A percentile compares a stretch with the other conserved stretches of the same genome.
phyloP scores from a whole-genome alignment of 2,888 invertebrate species.

The Campopleginae sp. region DNA sequence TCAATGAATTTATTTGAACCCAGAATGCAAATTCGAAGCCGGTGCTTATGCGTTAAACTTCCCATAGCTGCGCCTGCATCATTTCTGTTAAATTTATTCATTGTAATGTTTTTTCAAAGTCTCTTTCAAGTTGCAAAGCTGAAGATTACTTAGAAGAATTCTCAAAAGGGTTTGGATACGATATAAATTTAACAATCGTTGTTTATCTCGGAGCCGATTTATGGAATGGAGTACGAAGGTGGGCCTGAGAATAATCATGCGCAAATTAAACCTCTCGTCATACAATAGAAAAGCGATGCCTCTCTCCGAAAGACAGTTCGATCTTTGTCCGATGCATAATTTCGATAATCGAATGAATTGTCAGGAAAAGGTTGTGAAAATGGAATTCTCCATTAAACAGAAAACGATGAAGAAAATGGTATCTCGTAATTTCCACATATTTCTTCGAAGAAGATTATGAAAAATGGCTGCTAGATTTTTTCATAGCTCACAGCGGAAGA shows the following conservation, averaged over 20 bases:
- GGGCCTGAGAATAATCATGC: background rate
- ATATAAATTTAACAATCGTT: background rate
- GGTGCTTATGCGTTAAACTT: too few species aligned
- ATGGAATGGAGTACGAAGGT: background rate
- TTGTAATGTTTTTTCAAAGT: background rate
- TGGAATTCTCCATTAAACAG: constrained; percentile 1
- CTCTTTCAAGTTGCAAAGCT: background rate
- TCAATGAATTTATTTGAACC: background rate
- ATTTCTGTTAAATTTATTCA: background rate
- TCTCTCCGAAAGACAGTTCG: background rate
- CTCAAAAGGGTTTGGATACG: background rate
- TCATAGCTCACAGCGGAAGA: background rate
- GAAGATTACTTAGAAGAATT: background rate
- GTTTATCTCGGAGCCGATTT: background rate
- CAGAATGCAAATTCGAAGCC: background rate
- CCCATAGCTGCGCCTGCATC: background rate
- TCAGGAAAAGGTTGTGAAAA: background rate
- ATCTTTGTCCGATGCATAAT: background rate
- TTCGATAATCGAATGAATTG: background rate
- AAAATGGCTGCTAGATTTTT: background rate
- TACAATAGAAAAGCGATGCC: background rate
- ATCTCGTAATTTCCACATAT: background rate
- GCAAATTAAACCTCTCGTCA: background rate
- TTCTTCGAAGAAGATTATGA: background rate
- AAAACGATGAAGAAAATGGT: constrained; percentile 9